Evolutionary conservation across 2,888 invertebrate genomes (phyloP).

Genomic region (Dioctria linearis): DNA sequence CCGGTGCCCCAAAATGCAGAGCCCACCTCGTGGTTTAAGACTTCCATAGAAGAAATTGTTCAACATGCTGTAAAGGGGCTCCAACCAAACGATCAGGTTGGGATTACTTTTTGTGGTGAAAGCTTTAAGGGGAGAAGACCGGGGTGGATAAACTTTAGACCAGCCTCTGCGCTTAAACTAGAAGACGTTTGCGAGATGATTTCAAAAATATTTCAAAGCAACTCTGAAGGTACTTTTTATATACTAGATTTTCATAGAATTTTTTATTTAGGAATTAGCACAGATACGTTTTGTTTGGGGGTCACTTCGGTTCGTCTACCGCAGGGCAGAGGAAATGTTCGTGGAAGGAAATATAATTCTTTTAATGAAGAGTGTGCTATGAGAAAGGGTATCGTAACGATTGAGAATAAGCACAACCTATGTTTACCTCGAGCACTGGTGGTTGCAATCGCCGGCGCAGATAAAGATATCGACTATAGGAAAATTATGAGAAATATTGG

Average conservation of each 20-base stretch:
- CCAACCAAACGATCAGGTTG: constrained; percentile 11
- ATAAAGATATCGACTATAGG: constrained; percentile 26
- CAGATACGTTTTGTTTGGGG: constrained; percentile 59
- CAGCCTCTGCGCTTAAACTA: constrained; percentile 6
- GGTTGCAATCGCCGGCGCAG: constrained; percentile 26
- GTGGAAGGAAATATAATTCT: constrained; percentile 1
- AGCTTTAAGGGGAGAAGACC: constrained; percentile 24
- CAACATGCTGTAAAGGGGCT: constrained; percentile 38
- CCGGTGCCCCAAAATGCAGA: constrained; percentile 44
- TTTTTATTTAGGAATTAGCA: constrained; percentile 49
- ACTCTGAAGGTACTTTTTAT: constrained; percentile 33
- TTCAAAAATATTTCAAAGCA: constrained; percentile 40
- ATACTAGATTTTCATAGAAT: neutral
- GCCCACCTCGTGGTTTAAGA: constrained; percentile 43
- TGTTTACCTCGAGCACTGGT: constrained; percentile 46
- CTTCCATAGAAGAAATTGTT: constrained; percentile 50
- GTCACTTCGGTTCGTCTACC: constrained; percentile 54
- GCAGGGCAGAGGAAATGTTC: neutral
- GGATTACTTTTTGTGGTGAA: constrained; percentile 35
- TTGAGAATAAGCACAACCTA: constrained; percentile 46
- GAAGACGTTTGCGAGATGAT: constrained; percentile 39
- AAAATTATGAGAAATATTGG: constrained; percentile 38
- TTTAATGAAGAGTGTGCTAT: constrained; percentile 40
- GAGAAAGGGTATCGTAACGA: constrained; percentile 43
- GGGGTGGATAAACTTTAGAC: constrained; percentile 35